These are phyloP conservation scores for Neocrepidodera transversa DNA, from an alignment of 2,888 invertebrate species.

Conservation along the genomic window DNA sequence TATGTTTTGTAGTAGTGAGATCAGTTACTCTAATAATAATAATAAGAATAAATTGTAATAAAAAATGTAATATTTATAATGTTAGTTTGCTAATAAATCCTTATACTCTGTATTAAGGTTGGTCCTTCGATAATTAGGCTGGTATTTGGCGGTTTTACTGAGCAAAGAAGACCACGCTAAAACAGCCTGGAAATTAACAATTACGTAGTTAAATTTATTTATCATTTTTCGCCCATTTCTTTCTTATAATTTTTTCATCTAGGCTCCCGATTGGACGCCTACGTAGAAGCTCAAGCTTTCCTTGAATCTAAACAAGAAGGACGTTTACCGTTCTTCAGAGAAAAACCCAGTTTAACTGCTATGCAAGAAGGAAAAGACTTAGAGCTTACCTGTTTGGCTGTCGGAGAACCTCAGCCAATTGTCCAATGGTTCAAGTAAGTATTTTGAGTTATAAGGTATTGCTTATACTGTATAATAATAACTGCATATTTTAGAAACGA, in stretches of 20 bases:
- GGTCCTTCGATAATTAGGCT: too few relatives aligned
- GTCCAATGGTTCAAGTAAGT: constrained; percentile 87
- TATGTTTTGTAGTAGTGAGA: too few relatives aligned
- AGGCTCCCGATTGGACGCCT: constrained; percentile 78
- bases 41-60: too few relatives aligned
- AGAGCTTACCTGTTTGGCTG: constrained; percentile 81
- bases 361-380: constrained; percentile 81
- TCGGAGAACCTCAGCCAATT: constrained; percentile 85
- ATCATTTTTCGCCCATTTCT: too few relatives aligned
- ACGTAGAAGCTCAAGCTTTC: constrained; percentile 86
- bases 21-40: too few relatives aligned
- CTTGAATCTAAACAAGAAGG: constrained; percentile 80
- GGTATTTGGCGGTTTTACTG: too few relatives aligned
- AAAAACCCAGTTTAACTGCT: constrained; percentile 86
- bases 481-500: constrained; percentile 68
- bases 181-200: too few relatives aligned
- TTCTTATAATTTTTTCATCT: neutral
- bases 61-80: too few relatives aligned
- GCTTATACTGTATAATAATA: neutral
- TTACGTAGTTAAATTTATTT: too few relatives aligned
- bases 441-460: neutral
- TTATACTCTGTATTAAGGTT: too few relatives aligned
- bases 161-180: too few relatives aligned
- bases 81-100: too few relatives aligned
- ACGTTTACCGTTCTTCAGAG: constrained; percentile 87